These are phyloP conservation scores for Argynnis bischoffii DNA, from an alignment of 2,888 invertebrate genomes.

Conservation along the genomic window DNA sequence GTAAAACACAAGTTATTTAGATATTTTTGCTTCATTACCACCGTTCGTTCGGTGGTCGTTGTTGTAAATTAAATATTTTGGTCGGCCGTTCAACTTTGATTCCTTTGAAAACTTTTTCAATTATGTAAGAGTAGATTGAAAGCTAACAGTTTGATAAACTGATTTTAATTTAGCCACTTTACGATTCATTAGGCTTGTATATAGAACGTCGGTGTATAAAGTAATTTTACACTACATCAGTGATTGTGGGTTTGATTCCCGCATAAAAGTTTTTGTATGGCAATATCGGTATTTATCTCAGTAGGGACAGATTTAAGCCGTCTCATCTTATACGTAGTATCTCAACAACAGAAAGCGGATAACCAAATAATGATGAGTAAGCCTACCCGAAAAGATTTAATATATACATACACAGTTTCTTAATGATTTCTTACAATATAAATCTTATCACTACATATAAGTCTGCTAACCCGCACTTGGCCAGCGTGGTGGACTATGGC, in stretches of 20 bases:
- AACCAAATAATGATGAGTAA: too few species aligned
- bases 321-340: too few species aligned
- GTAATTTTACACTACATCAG: not conserved
- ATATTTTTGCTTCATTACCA: slow-evolving; percentile 24
- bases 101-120: slow-evolving; percentile 54
- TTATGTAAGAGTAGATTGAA: slow-evolving; percentile 48
- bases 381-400: too few species aligned
- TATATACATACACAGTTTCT: too few species aligned
- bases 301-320: too few species aligned
- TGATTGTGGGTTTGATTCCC: not conserved
- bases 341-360: too few species aligned
- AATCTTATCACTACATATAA: too few species aligned
- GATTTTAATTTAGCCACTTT: slow-evolving; percentile 23
- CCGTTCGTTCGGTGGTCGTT: not conserved
- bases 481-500: too few species aligned
- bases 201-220: not conserved
- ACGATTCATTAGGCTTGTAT: slow-evolving; percentile 17
- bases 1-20: not conserved
- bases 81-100: slow-evolving; percentile 22
- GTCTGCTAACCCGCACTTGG: too few species aligned
- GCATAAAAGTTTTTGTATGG: not conserved
- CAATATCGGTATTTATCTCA: too few species aligned
- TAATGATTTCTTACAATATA: too few species aligned
- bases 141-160: slow-evolving; percentile 26
- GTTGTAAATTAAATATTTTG: slow-evolving; percentile 17